These are phyloP conservation scores for Oostethus manadensis DNA, from an alignment of 2,113 vertebrate genomes.

Conservation along the genomic window DNA sequence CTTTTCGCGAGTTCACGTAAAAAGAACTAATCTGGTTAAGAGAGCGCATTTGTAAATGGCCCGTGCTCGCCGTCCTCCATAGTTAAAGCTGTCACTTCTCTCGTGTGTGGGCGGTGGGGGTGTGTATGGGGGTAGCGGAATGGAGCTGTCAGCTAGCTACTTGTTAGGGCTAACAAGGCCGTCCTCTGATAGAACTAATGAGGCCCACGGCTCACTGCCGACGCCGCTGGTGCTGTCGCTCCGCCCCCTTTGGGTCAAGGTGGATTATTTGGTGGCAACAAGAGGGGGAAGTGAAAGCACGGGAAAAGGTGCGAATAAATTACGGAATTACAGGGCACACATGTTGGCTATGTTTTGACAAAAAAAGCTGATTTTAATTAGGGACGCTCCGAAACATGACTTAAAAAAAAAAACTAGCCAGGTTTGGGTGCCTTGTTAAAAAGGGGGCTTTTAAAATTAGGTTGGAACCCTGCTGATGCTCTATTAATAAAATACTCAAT, in stretches of 20 bases:
- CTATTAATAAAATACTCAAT: too few species aligned
- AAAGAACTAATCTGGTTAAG: slow-evolving; percentile 84
- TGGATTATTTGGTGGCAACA: not conserved
- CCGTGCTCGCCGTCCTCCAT: slow-evolving; percentile 40
- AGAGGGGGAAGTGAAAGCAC: not conserved
- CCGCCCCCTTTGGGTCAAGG: not conserved
- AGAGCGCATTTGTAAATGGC: slow-evolving; percentile 72
- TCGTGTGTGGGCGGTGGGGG: slow-evolving; percentile 32
- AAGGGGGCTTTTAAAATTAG: too few species aligned
- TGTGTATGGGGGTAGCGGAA: slow-evolving; percentile 42
- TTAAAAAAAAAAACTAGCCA: too few species aligned
- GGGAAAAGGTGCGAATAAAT: too few species aligned
- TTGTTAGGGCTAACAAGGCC: slow-evolving; percentile 63
- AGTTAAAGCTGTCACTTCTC: slow-evolving; percentile 74
- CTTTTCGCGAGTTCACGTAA: slow-evolving; percentile 76
- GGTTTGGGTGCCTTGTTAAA: too few species aligned
- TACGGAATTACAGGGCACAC: too few species aligned
- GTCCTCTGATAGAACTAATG: slow-evolving; percentile 70
- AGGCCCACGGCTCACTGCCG: slow-evolving; percentile 38
- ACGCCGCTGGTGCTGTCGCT: not conserved
- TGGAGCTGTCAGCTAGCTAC: slow-evolving; percentile 68
- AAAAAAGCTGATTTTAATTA: too few species aligned
- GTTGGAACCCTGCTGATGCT: too few species aligned
- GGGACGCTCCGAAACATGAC: too few species aligned
- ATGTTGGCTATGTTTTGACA: too few species aligned